Evolutionary conservation across 1,140 invertebrate species (phyloP).

Genomic region (Macrostomum lignano): DNA sequence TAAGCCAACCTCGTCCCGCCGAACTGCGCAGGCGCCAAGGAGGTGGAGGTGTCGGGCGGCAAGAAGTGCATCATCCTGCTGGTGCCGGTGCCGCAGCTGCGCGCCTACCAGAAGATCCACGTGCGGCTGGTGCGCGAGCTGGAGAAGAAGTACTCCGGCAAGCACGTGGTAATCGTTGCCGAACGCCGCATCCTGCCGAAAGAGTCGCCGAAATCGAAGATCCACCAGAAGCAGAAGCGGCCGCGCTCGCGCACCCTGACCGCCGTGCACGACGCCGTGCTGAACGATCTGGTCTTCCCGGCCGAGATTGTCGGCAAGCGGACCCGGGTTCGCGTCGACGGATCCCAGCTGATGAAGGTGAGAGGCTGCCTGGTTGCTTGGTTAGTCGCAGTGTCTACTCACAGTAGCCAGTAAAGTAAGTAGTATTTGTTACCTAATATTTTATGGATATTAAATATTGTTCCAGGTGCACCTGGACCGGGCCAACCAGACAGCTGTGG

Average conservation of each 20-base stretch:
- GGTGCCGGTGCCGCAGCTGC: constrained; percentile 86
- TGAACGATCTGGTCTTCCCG: constrained; percentile 88
- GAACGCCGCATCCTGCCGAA: constrained; percentile 86
- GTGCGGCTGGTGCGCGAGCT: constrained; percentile 72
- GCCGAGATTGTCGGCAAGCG: constrained; percentile 97
- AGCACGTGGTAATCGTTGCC: constrained; percentile 89
- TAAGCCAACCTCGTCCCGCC: too few species aligned
- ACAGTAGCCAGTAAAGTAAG: too few species aligned
- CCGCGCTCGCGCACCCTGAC: constrained; percentile 77
- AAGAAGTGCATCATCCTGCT: constrained; percentile 62
- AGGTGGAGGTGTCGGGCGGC: constrained; percentile 8
- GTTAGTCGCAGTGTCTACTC: too few species aligned
- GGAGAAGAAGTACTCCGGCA: constrained; percentile 97
- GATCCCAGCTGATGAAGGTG: constrained; percentile 78
- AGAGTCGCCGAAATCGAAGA: constrained; percentile 71
- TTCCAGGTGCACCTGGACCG: too few species aligned
- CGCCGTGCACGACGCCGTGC: constrained; percentile 73
- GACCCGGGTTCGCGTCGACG: constrained; percentile 67
- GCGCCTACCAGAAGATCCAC: constrained; percentile 87
- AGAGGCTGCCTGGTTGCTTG: too few species aligned
- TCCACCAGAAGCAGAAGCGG: constrained; percentile 73
- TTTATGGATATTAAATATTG: too few species aligned
- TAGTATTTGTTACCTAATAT: too few species aligned
- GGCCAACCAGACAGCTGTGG: too few species aligned
- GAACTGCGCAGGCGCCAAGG: too few species aligned